Conservation (phyloP, 23 tunicate species). For the Halocynthia roretzi region DNA sequence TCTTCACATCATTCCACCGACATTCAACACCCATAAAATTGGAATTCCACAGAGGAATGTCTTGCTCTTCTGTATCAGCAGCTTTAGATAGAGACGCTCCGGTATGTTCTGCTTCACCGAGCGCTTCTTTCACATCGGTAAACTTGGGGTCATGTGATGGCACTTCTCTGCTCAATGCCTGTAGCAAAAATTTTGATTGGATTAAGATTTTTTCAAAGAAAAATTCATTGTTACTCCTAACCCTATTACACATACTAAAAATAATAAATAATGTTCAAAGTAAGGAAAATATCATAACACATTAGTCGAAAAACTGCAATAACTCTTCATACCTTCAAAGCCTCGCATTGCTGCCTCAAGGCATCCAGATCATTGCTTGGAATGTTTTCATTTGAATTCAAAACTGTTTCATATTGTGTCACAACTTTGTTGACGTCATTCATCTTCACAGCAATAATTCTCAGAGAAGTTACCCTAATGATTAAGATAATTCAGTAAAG, state of each 20-base stretch:
- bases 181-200: neutral
- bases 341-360: slow-evolving; percentile 20
- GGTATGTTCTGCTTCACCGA: slow-evolving; percentile 20
- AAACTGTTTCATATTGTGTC: no score
- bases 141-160: slow-evolving; percentile 40
- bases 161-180: slow-evolving; percentile 21
- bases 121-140: slow-evolving; percentile 13
- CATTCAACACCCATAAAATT: slow-evolving; percentile 16
- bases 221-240: no score
- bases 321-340: slow-evolving; percentile 6
- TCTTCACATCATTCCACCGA: slow-evolving; percentile 36
- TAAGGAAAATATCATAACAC: no score
- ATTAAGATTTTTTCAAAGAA: no score
- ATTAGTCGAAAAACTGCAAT: no score
- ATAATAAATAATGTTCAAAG: no score
- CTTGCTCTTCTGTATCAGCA: slow-evolving; percentile 27
- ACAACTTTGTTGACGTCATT: no score
- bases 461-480: no score
- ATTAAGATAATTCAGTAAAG: no score
- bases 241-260: no score
- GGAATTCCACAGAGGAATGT: slow-evolving; percentile 17
- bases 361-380: slow-evolving; percentile 13
- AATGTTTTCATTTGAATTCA: no score
- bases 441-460: no score
- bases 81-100: slow-evolving; percentile 4